A percentile compares a stretch with the other conserved stretches of the same genome.
Conservation (phyloP, 2,113 vertebrate genomes). For the Hypomesus transpacificus region DNA sequence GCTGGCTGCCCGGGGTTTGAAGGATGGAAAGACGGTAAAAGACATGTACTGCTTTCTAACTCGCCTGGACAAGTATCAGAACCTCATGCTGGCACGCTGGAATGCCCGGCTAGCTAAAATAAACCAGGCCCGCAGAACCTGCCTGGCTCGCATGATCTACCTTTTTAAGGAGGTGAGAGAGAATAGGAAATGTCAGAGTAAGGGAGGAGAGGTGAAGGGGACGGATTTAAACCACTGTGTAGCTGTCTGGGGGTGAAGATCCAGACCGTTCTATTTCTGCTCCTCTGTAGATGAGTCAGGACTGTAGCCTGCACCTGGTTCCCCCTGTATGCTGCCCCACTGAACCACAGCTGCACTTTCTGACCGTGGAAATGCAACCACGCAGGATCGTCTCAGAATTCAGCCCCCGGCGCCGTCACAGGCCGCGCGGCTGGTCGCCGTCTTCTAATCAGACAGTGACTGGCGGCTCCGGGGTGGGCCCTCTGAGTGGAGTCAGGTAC, state of each 20-base stretch:
- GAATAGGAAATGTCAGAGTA: neutral
- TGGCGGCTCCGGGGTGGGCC: neutral
- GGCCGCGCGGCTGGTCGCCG: neutral
- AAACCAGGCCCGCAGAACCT: neutral
- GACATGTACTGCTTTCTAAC: slow-evolving; percentile 12
- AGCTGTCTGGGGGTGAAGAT: neutral
- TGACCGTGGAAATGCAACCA: neutral
- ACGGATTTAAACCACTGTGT: neutral
- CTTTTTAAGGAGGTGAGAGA: slow-evolving; percentile 17
- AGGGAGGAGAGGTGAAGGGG: neutral
- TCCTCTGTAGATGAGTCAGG: slow-evolving; percentile 1
- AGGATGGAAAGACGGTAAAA: slow-evolving; percentile 5
- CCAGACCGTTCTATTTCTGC: neutral
- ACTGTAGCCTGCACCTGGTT: neutral
- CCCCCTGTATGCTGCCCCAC: neutral
- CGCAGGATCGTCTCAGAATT: neutral
- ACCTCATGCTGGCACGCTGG: neutral
- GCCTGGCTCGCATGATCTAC: slow-evolving; percentile 6
- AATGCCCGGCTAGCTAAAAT: neutral
- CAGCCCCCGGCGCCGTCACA: neutral
- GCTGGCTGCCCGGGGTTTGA: neutral
- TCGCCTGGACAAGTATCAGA: slow-evolving; percentile 14
- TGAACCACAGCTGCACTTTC: neutral
- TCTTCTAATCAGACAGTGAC: neutral
- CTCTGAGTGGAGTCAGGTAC: slow-evolving; percentile 1